Conservation (phyloP, 2,888 invertebrate genomes). For the Lithosia quadra region DNA sequence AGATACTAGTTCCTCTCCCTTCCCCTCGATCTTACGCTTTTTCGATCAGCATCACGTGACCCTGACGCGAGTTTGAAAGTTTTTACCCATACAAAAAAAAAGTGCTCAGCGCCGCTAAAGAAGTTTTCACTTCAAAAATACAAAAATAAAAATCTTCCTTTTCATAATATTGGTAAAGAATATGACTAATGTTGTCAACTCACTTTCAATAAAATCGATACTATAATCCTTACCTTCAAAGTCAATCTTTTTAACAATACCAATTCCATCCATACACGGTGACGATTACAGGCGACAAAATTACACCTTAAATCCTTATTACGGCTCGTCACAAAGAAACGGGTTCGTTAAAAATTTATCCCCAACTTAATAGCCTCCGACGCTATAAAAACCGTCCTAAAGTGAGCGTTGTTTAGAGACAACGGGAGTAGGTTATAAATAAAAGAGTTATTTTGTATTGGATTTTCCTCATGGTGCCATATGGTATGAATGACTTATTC, state of each 20-base stretch:
- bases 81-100: too few relatives aligned
- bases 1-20: too few relatives aligned
- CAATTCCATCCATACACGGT: slow-evolving; percentile 14
- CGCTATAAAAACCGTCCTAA: slow-evolving; percentile 42
- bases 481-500: not conserved
- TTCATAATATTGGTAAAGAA: too few relatives aligned
- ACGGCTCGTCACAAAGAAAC: slow-evolving; percentile 44
- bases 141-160: too few relatives aligned
- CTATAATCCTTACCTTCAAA: not conserved
- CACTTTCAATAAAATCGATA: not conserved
- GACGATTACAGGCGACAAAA: slow-evolving; percentile 38
- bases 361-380: slow-evolving; percentile 36
- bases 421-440: slow-evolving; percentile 41
- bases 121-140: too few relatives aligned
- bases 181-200: not conserved
- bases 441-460: slow-evolving; percentile 27
- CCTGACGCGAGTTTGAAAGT: too few relatives aligned
- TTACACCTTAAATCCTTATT: slow-evolving; percentile 40
- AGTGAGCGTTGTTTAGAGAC: slow-evolving; percentile 45
- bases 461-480: slow-evolving; percentile 7
- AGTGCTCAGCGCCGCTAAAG: too few relatives aligned
- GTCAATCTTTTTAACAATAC: slow-evolving; percentile 10
- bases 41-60: too few relatives aligned
- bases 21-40: too few relatives aligned
- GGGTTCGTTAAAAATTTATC: slow-evolving; percentile 47